Base-by-base conservation (phyloP, 2,888 invertebrate genomes). In the Andrena chrysosceles region DNA sequence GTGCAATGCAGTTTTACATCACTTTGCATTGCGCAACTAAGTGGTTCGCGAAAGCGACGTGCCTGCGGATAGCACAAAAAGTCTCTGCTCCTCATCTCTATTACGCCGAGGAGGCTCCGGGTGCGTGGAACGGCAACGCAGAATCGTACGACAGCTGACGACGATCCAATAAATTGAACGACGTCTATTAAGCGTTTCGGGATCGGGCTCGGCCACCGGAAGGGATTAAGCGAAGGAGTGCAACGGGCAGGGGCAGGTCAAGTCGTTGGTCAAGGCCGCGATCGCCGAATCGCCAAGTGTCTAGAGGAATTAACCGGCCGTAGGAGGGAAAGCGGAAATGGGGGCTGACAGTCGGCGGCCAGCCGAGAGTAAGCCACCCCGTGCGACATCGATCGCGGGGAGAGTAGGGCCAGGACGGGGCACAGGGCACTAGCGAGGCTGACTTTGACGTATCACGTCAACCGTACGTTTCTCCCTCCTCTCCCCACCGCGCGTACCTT, bases 401-500 rank as follows among this genome's bases (percentile, higher is more conserved):
- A 2, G 2, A 16, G 31, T 2, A 31, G 31, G 20, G 31, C 54
- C n/a, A 52, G 60, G 16, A 7, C 7, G 7, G 23, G 20, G 26
- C 1, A n/a, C 52, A 0, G 42, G 42, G 42, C 42, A 42, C 42
- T 13, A 5, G n/a, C 42, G 4, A 42, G 42, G 16, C 42, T 42
- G 16, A 42, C 42, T 42, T 42, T 42, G 42, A 42, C 42, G 42
- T 42, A 1, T 42, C 42, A 1, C 42, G 42, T 42, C 42, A 42
- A 16, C 42, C 16, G 42, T 42, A 42, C 16, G 16, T 4, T 42
- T 42, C 42, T 16, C 13, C 5, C 42, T 1, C 5, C 42, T 33
- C 3, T n/a, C 33, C 33, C 35, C 35, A 0, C 16, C 48, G 67
- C 90, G 94, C 95, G 94, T 95, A 97, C 97, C 97, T 95, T 97